A percentile compares a stretch with the other conserved stretches of the same genome.
phyloP scores from a whole-genome alignment of 2,113 vertebrate species.

The Mionectes macconnelli region DNA sequence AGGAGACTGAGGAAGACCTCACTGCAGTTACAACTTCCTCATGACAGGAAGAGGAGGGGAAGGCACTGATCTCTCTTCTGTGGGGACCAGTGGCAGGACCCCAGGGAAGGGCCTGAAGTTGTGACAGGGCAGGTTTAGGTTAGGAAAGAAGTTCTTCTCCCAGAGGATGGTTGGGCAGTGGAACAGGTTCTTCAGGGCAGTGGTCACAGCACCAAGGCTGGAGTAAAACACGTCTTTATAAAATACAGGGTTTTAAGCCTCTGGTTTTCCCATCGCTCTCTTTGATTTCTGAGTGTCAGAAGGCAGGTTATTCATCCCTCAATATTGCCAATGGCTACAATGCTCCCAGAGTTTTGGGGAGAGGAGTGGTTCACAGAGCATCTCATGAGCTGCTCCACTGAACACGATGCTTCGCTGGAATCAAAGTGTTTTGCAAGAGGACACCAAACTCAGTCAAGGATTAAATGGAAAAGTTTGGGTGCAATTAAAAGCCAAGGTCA shows the following conservation, averaged over 20 bases:
- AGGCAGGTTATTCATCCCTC: background rate
- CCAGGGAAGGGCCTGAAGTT: background rate
- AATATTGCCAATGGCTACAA: background rate
- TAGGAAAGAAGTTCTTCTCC: background rate
- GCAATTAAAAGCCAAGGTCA: background rate
- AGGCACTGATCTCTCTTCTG: background rate
- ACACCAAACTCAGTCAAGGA: background rate
- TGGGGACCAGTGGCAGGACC: background rate
- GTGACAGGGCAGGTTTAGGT: background rate
- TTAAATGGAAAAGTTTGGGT: background rate
- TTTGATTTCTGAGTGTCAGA: background rate
- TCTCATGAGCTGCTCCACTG: background rate
- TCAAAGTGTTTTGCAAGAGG: background rate
- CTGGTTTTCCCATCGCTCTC: background rate
- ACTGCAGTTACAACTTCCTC: background rate
- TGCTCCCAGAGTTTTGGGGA: background rate
- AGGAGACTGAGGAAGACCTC: background rate
- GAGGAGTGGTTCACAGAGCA: background rate
- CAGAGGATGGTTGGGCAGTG: background rate
- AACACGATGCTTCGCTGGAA: rapidly evolving
- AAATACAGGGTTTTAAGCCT: background rate
- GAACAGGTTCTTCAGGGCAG: too few species aligned
- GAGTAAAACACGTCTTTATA: background rate
- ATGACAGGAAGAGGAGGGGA: background rate
- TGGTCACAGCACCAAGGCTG: too few species aligned